phyloP scores from a whole-genome alignment of 2,113 vertebrate species.

The Isichthys henryi region DNA sequence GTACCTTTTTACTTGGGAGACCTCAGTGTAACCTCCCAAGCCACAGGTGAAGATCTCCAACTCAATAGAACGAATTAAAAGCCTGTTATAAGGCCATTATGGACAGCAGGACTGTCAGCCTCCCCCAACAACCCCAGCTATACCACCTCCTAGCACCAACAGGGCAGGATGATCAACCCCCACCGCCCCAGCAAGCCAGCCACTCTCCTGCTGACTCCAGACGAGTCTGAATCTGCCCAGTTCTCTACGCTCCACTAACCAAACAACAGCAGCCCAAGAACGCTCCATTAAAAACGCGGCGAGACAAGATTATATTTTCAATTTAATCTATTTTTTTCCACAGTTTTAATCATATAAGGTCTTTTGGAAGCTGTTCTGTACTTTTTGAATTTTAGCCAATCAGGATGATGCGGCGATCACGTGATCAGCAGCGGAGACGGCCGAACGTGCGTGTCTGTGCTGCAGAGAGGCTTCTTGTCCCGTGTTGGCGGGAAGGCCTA shows the following conservation, averaged over 20 bases:
- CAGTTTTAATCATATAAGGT: background rate
- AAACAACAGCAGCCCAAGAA: background rate
- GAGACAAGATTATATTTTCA: background rate
- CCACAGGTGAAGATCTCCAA: background rate
- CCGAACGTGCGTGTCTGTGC: background rate
- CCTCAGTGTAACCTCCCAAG: background rate
- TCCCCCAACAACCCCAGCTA: background rate
- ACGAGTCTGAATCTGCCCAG: background rate
- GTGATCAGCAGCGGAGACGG: background rate
- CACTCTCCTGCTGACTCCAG: background rate
- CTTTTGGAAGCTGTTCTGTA: background rate
- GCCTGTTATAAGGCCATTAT: slow-evolving; percentile 12
- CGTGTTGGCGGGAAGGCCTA: background rate
- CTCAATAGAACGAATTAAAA: slow-evolving; percentile 17
- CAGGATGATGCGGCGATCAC: background rate
- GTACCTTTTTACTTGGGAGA: background rate
- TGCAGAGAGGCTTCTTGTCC: background rate
- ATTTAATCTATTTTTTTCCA: background rate
- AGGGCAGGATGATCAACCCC: background rate
- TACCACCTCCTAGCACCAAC: background rate
- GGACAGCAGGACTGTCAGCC: background rate
- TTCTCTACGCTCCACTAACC: background rate
- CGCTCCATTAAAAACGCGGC: background rate
- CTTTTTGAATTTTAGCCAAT: background rate
- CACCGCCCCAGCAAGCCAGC: background rate